A percentile compares a stretch with the other conserved stretches of the same genome.
These are phyloP conservation scores for Acanthaster planci DNA, from an alignment of 35 echinoderm and acorn worm species.

Conservation along the genomic window DNA sequence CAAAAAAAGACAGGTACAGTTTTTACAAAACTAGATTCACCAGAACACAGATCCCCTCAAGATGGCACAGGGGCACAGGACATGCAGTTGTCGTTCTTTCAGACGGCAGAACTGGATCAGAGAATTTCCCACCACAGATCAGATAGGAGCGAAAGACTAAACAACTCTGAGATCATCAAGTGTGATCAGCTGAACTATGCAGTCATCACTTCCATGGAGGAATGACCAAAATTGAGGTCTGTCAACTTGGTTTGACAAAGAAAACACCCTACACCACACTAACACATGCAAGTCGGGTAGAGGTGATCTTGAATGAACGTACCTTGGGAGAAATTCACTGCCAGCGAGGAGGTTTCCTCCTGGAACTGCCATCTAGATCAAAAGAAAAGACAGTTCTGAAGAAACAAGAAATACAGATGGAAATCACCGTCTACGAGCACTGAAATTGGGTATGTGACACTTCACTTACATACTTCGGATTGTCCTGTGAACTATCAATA, in stretches of 20 bases:
- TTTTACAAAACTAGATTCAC: neutral
- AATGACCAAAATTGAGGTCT: neutral
- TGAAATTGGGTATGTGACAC: neutral
- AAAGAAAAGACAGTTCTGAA: no score
- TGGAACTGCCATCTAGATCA: no score
- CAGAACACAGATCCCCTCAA: neutral
- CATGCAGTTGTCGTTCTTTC: neutral
- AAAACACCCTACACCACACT: no score
- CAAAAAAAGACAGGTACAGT: neutral
- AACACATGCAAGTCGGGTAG: no score
- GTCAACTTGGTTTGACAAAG: no score
- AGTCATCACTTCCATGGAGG: conserved; percentile 39
- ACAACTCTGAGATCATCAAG: conserved; percentile 28
- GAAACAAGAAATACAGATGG: no score
- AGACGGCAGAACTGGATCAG: neutral
- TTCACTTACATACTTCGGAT: neutral
- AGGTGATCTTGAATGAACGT: no score
- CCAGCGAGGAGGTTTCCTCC: no score
- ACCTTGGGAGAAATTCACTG: no score
- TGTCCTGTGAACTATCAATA: neutral
- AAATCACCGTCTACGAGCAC: neutral
- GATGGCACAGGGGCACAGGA: neutral
- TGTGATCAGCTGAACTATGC: conserved; percentile 56
- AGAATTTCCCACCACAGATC: neutral
- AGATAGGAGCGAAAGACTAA: conserved; percentile 65